phyloP scores from a whole-genome alignment of 2,888 invertebrate species.

The Aphidoletes aphidimyza region DNA sequence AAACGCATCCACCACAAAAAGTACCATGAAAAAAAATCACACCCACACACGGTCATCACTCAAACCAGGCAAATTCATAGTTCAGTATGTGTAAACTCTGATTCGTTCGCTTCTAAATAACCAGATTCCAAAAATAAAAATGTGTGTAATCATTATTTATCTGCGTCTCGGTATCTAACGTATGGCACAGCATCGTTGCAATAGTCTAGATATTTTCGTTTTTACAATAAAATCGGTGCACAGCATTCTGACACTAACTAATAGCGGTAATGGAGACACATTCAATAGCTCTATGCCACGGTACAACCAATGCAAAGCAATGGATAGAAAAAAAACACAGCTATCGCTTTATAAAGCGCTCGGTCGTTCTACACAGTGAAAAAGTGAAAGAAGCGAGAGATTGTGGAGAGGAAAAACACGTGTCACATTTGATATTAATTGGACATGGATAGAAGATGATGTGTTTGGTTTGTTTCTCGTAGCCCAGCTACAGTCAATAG shows the following conservation, averaged over 20 bases:
- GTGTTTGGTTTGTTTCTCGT: constrained; percentile 3
- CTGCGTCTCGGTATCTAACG: constrained; percentile 40
- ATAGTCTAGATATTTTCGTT: constrained; percentile 16
- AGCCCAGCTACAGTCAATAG: background rate
- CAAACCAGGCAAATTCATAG: background rate
- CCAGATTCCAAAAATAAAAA: constrained; percentile 52
- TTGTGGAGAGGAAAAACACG: constrained; percentile 14
- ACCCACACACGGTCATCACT: background rate
- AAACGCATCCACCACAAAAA: background rate
- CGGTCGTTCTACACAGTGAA: background rate
- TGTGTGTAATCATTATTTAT: constrained; percentile 50
- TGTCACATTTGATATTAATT: constrained; percentile 54
- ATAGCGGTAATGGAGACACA: constrained; percentile 34
- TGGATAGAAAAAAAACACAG: background rate
- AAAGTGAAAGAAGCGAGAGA: background rate
- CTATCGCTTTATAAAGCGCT: too few relatives aligned
- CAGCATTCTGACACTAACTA: constrained; percentile 46
- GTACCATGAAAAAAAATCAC: background rate
- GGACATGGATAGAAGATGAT: constrained; percentile 52
- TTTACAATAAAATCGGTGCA: background rate
- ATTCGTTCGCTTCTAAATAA: constrained; percentile 2
- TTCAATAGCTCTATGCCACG: background rate
- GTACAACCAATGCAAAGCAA: background rate
- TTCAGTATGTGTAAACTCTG: background rate
- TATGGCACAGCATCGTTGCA: background rate